Conservation (phyloP, 2,797 vertebrate genomes). For the Gorsachius magnificus region DNA sequence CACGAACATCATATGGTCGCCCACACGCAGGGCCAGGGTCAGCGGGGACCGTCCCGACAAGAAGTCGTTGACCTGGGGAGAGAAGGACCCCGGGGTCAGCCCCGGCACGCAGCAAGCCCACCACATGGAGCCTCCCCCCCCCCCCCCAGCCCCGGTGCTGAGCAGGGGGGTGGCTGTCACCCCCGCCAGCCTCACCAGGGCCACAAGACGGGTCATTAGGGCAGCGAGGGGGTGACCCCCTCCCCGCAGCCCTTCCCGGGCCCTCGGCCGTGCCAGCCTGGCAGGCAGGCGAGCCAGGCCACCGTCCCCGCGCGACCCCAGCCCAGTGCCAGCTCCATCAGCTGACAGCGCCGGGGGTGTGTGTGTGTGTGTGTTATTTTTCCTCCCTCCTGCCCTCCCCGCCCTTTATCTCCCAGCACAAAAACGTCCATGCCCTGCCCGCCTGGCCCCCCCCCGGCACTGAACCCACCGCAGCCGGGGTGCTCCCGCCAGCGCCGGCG, state of each 20-base stretch:
- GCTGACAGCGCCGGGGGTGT: neutral
- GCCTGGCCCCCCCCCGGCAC: neutral
- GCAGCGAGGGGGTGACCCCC: neutral
- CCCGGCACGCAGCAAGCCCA: rapidly evolving
- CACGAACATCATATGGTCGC: slow-evolving; percentile 95
- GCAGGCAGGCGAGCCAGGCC: neutral
- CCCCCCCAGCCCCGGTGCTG: rapidly evolving
- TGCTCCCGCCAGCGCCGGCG: neutral
- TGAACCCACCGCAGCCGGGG: neutral
- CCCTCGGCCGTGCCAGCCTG: neutral
- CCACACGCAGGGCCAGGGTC: slow-evolving; percentile 92
- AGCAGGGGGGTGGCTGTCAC: rapidly evolving
- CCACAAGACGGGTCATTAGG: neutral
- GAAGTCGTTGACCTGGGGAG: slow-evolving; percentile 91
- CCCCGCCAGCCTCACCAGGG: rapidly evolving
- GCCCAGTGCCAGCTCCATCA: neutral
- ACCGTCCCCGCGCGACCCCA: neutral
- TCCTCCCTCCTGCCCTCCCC: neutral
- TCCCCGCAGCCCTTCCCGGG: rapidly evolving
- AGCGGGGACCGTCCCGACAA: slow-evolving; percentile 92
- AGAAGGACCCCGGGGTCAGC: neutral
- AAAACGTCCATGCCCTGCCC: neutral
- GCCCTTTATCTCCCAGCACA: neutral
- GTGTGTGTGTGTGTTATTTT: too few species aligned
- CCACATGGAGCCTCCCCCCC: rapidly evolving